These are phyloP conservation scores for Idaea biselata DNA, from an alignment of 2,888 invertebrate species.

Conservation along the genomic window DNA sequence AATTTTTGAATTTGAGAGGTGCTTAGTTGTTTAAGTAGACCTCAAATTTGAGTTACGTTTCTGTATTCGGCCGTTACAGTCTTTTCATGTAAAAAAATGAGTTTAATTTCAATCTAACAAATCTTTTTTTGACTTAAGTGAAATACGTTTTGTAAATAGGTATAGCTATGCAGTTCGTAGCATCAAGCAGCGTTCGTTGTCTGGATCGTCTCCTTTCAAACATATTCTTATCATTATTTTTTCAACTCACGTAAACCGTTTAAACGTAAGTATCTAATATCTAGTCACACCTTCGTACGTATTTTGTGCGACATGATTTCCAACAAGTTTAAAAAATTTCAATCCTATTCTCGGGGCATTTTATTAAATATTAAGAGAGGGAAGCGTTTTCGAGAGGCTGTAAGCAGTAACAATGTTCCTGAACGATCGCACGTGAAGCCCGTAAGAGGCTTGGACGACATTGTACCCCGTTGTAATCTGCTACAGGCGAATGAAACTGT, in stretches of 20 bases:
- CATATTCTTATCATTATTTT: not conserved
- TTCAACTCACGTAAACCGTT: not conserved
- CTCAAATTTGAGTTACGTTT: too few relatives aligned
- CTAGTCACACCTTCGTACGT: not conserved
- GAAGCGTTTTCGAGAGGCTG: slow-evolving; percentile 11
- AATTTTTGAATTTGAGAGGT: too few relatives aligned
- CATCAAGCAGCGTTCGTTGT: not conserved
- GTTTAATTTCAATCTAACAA: too few relatives aligned
- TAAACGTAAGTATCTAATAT: not conserved
- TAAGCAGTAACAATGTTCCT: slow-evolving; percentile 19
- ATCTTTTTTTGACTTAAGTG: too few relatives aligned
- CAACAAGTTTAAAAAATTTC: slow-evolving; percentile 14
- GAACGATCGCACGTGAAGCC: slow-evolving; percentile 20
- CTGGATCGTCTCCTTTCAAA: not conserved
- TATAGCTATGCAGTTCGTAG: not conserved
- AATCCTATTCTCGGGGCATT: slow-evolving; percentile 22
- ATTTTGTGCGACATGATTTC: not conserved
- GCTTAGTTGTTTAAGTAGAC: too few relatives aligned
- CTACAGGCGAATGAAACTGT: slow-evolving; percentile 9
- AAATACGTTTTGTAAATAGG: too few relatives aligned
- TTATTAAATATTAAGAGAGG: slow-evolving; percentile 27
- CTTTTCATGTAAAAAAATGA: too few relatives aligned
- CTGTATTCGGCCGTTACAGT: too few relatives aligned
- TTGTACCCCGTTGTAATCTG: slow-evolving; percentile 4
- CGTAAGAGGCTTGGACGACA: slow-evolving; percentile 4